Evolutionary conservation across 2,113 vertebrate genomes (phyloP), one percentile per base, ranked within the genome.

Genomic region (Cepphus grylle): DNA sequence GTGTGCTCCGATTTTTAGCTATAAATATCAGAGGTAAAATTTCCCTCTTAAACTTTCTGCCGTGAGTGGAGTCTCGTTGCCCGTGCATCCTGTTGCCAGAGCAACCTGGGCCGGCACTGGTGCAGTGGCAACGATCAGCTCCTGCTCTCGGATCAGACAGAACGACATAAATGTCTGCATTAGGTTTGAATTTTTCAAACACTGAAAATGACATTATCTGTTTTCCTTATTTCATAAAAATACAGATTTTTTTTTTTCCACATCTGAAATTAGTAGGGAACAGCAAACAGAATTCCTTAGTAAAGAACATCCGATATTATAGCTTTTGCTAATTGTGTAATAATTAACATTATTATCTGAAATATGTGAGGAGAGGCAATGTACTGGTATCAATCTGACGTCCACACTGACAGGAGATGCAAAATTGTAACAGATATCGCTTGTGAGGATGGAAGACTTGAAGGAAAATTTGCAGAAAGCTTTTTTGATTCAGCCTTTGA

Each of bases 21-120:
- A 11, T 53, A 94, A 93, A 94, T 86, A 92, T 38, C 65, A 67
- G 56, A 67, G 52, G 76, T 74, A 87, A 94, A 79, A 76, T 73
- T 74, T 94, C 30, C 52, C 53, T 65, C 77, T 81, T 69, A 63
- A 91, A 94, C 56, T 81, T 89, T 61, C 49, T 94, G 69, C 86
- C 45, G 52, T 25, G 84, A 89, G 70, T 65, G 62, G 49, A 80
- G 77, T 74, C 71, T 66, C 88, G 72, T 82, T 96, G 82, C 74
- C 38, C 67, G 61, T 63, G 84, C 71, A 76, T 94, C 83, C 84
- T 89, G 95, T 97, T 96, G 94, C 94, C 95, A 85, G 86, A 95
- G 97, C 92, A 97, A 96, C 96, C 83, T 49, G 56, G 22, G 8
- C 32, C 61, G 74, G 63, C 69, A 19, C 45, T 43, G 43, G 23